These are phyloP conservation scores for Crenuchus spilurus DNA, from an alignment of 2,797 vertebrate species.

Conservation along the genomic window DNA sequence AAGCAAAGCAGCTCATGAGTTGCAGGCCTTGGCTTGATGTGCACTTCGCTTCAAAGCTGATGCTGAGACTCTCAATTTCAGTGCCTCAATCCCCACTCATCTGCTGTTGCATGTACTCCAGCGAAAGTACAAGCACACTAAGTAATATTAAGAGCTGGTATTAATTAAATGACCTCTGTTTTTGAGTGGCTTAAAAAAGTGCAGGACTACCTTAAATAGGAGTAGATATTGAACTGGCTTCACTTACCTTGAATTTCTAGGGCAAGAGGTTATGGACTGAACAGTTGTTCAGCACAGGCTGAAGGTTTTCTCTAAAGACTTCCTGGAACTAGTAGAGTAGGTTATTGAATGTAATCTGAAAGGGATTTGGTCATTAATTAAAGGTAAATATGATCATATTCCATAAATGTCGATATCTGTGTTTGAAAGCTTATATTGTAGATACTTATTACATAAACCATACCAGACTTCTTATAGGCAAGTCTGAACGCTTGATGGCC, in stretches of 20 bases:
- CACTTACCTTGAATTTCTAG: background rate
- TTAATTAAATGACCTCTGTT: constrained; percentile 18
- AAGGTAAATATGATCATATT: too few species aligned
- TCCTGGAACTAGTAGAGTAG: too few species aligned
- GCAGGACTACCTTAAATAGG: background rate
- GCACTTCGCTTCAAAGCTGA: constrained; percentile 57
- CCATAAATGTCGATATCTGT: too few species aligned
- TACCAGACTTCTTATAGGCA: too few species aligned
- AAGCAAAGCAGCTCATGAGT: constrained; percentile 14
- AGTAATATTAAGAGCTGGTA: background rate
- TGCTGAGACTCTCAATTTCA: constrained; percentile 47
- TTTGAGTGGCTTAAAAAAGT: constrained; percentile 1
- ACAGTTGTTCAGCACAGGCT: too few species aligned
- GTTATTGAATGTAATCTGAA: too few species aligned
- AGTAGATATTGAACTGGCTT: background rate
- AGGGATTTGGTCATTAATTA: too few species aligned
- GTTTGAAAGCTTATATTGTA: too few species aligned
- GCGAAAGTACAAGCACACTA: background rate
- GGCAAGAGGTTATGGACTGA: too few species aligned
- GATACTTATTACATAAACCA: too few species aligned
- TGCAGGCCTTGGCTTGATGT: constrained; percentile 51
- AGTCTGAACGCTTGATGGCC: too few species aligned
- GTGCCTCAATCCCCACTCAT: background rate
- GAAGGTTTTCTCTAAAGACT: too few species aligned
- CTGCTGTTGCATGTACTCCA: background rate